phyloP scores from a whole-genome alignment of 1,140 invertebrate species.

The Ceratina australensis region DNA sequence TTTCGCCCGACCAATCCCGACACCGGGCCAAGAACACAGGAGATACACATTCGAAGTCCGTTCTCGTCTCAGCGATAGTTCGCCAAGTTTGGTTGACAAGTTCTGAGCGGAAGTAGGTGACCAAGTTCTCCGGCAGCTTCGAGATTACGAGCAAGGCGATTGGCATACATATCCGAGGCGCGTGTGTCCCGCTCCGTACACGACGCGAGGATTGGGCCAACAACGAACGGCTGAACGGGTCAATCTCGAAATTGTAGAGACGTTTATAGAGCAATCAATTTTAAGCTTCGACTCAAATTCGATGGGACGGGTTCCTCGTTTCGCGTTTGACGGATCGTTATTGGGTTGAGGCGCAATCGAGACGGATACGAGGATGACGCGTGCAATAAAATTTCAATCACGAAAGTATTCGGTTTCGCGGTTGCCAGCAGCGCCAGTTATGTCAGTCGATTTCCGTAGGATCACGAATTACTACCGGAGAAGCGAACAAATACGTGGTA shows the following conservation, averaged over 20 bases:
- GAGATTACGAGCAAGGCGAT: slow-evolving; percentile 39
- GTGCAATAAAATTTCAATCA: slow-evolving; percentile 60
- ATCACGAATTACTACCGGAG: neutral
- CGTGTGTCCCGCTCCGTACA: neutral
- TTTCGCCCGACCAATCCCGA: slow-evolving; percentile 50
- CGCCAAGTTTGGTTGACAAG: slow-evolving; percentile 60
- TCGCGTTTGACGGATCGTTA: slow-evolving; percentile 53
- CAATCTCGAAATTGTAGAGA: neutral
- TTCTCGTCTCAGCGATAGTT: slow-evolving; percentile 48
- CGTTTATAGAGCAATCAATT: neutral
- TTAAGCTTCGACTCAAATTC: slow-evolving; percentile 24
- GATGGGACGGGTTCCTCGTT: slow-evolving; percentile 17
- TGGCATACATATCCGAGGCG: neutral
- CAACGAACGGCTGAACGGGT: neutral
- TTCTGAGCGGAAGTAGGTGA: slow-evolving; percentile 56
- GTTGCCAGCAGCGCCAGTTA: neutral
- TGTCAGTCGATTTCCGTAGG: neutral
- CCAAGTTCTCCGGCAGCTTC: slow-evolving; percentile 48
- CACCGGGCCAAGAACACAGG: slow-evolving; percentile 4
- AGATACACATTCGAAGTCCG: slow-evolving; percentile 30
- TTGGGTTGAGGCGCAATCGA: slow-evolving; percentile 32
- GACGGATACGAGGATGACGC: slow-evolving; percentile 28
- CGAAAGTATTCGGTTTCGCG: slow-evolving; percentile 51
- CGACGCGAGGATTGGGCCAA: neutral
- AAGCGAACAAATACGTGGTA: neutral